phyloP scores from a whole-genome alignment of 2,797 vertebrate species.

The Onychomys leucogaster region DNA sequence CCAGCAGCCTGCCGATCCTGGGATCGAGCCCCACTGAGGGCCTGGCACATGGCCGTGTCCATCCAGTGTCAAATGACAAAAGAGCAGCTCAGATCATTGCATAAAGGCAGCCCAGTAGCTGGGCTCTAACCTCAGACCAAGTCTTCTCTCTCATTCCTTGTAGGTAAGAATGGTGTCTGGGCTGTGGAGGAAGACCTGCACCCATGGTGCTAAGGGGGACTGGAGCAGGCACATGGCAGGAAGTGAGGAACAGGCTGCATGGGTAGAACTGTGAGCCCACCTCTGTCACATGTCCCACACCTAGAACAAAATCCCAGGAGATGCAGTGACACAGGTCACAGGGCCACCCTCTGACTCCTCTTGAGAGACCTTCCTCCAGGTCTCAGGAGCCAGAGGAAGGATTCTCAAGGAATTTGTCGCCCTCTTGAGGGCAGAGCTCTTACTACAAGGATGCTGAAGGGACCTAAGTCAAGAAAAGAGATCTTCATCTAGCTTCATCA shows the following conservation, averaged over 20 bases:
- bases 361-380: not conserved
- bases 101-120: not conserved
- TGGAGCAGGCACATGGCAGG: not conserved
- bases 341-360: not conserved
- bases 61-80: not conserved
- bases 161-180: not conserved
- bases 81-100: not conserved
- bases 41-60: no score
- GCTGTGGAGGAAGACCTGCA: not conserved
- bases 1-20: not conserved
- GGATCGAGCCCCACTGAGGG: not conserved
- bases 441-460: not conserved
- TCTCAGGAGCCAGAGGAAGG: not conserved
- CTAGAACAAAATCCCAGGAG: not conserved
- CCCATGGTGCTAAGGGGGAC: not conserved
- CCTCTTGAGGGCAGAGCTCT: not conserved
- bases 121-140: not conserved
- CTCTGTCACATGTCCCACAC: not conserved
- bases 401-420: not conserved
- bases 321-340: not conserved
- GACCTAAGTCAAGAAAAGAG: not conserved
- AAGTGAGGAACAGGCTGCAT: not conserved
- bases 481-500: not conserved
- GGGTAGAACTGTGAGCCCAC: not conserved
- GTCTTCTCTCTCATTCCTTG: not conserved